phyloP scores from a whole-genome alignment of 2,113 vertebrate genomes.

The Smithornis capensis region DNA sequence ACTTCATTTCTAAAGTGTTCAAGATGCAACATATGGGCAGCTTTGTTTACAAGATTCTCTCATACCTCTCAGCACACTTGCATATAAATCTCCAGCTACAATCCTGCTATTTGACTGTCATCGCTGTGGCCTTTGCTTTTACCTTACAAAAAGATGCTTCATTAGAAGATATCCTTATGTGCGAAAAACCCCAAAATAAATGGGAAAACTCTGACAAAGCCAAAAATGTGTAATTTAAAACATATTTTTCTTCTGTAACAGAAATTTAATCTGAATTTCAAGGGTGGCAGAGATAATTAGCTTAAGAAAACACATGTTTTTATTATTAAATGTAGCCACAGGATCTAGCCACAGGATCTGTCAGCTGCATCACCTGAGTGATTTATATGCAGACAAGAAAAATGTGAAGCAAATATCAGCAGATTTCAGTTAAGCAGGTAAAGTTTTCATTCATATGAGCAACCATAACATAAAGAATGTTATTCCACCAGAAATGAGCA shows the following conservation, averaged over 20 bases:
- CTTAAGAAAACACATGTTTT: not conserved
- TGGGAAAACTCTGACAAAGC: not conserved
- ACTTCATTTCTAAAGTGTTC: not conserved
- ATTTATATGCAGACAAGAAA: not conserved
- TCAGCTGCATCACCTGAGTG: not conserved
- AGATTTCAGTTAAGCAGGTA: not conserved
- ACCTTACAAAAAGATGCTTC: not conserved
- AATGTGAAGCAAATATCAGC: not conserved
- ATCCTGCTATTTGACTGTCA: not conserved
- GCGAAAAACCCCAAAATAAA: not conserved
- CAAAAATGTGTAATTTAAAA: fast-evolving
- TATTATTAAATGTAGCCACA: slow-evolving; percentile 5
- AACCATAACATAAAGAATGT: fast-evolving
- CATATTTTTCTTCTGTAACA: not conserved
- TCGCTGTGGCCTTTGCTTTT: not conserved
- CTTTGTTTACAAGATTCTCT: not conserved
- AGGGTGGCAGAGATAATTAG: slow-evolving; percentile 20
- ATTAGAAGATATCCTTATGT: not conserved
- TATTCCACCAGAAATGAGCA: not conserved
- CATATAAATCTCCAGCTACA: not conserved
- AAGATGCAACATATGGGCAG: not conserved
- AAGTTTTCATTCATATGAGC: not conserved
- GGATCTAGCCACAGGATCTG: not conserved
- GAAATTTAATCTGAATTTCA: slow-evolving; percentile 14
- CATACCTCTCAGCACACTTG: not conserved